Evolutionary conservation across 2,797 vertebrate species (phyloP).

Genomic region (Tenualosa ilisha): DNA sequence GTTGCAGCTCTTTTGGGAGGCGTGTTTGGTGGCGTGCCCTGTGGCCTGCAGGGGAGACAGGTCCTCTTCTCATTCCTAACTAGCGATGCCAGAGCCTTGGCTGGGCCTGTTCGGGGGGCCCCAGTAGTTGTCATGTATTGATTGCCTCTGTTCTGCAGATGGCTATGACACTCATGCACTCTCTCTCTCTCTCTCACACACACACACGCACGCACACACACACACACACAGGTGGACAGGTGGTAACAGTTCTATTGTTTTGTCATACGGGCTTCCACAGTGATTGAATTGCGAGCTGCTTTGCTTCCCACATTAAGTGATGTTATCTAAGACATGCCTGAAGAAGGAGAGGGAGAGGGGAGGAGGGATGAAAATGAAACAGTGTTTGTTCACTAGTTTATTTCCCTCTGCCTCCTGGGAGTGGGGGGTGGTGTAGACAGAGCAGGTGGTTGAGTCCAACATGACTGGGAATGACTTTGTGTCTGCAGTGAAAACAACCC

Average conservation of each 20-base stretch:
- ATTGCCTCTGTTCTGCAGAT: neutral
- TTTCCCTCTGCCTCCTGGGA: neutral
- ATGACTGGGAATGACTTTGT: neutral
- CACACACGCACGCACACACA: neutral
- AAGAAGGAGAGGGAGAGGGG: neutral
- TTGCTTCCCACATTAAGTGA: neutral
- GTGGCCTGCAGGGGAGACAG: neutral
- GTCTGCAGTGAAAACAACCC: neutral
- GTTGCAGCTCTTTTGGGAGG: neutral
- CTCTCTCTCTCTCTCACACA: neutral
- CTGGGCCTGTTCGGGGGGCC: neutral
- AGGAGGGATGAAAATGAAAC: neutral
- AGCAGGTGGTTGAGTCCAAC: neutral
- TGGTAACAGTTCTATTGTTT: neutral
- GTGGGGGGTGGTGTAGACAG: neutral
- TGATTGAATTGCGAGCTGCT: slow-evolving; percentile 12
- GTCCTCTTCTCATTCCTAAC: neutral
- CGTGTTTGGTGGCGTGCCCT: neutral
- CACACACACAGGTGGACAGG: neutral
- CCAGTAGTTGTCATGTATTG: neutral
- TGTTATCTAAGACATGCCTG: neutral
- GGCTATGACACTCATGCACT: neutral
- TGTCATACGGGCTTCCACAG: neutral
- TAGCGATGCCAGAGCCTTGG: neutral
- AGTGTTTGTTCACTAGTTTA: neutral